Conservation (phyloP, 2,888 invertebrate species). For the Sepioteuthis lessoniana region DNA sequence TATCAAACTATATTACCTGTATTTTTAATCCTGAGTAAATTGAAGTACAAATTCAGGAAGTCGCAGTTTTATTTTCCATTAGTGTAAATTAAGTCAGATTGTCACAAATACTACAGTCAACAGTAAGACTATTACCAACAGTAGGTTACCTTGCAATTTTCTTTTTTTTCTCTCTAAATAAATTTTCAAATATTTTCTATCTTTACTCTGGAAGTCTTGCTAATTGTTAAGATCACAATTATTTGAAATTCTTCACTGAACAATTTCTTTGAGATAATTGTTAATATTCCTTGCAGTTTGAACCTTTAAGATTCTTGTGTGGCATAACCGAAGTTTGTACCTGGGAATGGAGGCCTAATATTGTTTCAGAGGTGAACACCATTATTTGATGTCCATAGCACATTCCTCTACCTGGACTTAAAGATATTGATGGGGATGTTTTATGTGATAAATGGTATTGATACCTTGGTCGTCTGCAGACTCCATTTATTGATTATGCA, state of each 20-base stretch:
- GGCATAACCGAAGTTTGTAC: neutral
- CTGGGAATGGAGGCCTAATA: neutral
- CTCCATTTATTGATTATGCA: constrained; percentile 11
- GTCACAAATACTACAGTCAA: too few species aligned
- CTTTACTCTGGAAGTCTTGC: neutral
- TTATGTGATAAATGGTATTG: constrained; percentile 33
- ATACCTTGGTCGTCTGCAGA: constrained; percentile 33
- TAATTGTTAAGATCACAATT: neutral
- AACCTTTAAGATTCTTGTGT: neutral
- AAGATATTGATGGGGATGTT: constrained; percentile 4
- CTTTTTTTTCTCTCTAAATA: too few species aligned
- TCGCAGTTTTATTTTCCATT: too few species aligned
- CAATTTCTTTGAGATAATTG: too few species aligned
- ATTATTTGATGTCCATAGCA: neutral
- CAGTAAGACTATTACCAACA: too few species aligned
- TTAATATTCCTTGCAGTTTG: neutral
- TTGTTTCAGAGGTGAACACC: neutral
- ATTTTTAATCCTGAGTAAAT: too few species aligned
- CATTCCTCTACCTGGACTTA: constrained; percentile 33
- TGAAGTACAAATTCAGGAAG: too few species aligned
- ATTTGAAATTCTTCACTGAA: neutral
- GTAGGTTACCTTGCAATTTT: too few species aligned
- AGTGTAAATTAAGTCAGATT: too few species aligned
- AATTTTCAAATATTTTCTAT: too few species aligned
- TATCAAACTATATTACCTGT: too few species aligned